Conservation (phyloP, 2,888 invertebrate species). For the Caenorhabditis angaria region DNA sequence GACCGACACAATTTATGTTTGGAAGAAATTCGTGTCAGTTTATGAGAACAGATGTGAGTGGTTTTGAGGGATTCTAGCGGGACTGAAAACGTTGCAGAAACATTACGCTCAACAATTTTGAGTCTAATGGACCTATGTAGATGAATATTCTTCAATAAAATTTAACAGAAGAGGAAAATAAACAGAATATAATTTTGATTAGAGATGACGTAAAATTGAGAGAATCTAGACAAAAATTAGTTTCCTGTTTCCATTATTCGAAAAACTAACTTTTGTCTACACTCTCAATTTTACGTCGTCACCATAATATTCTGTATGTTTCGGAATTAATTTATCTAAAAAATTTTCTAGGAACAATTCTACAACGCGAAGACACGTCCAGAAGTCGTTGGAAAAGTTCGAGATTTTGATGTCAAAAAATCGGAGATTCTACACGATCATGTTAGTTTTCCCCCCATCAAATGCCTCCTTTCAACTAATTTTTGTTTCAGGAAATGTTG, state of each 20-base stretch:
- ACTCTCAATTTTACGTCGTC: too few species aligned
- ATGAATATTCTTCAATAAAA: too few species aligned
- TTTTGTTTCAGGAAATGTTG: slow-evolving; percentile 15
- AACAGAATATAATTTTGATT: neutral
- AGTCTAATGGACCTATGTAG: too few species aligned
- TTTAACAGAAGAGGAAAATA: too few species aligned
- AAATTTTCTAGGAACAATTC: slow-evolving; percentile 18
- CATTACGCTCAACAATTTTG: too few species aligned
- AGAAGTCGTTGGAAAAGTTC: slow-evolving; percentile 34
- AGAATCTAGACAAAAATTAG: too few species aligned
- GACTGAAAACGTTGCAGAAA: neutral
- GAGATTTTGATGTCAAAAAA: slow-evolving; percentile 34
- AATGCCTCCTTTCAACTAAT: neutral
- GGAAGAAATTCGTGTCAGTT: slow-evolving; percentile 31
- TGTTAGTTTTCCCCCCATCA: neutral
- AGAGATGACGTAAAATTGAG: too few species aligned
- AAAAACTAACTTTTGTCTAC: too few species aligned
- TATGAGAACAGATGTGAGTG: slow-evolving; percentile 17
- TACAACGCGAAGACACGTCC: slow-evolving; percentile 16
- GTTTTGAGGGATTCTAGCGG: neutral
- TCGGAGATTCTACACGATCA: slow-evolving; percentile 16
- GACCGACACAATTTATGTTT: slow-evolving; percentile 38
- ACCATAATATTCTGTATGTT: too few species aligned
- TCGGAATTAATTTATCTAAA: neutral
- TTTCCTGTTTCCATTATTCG: too few species aligned